phyloP scores from a whole-genome alignment of 2,113 vertebrate genomes.

The Prietella phreatophila region DNA sequence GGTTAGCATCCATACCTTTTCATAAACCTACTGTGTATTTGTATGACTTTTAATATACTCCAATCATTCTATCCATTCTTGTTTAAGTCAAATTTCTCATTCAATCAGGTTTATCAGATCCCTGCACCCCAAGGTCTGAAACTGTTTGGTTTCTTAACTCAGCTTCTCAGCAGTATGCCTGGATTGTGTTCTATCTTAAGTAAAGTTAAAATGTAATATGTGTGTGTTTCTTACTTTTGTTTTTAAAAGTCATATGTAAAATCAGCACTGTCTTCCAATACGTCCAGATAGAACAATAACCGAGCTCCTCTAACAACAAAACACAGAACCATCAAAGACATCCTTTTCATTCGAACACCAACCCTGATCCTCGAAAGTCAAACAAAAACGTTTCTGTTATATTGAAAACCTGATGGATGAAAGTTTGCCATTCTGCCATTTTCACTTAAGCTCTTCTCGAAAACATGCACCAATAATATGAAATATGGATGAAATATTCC shows the following conservation, averaged over 20 bases:
- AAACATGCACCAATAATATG: constrained; percentile 65
- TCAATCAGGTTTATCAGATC: background rate
- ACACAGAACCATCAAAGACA: background rate
- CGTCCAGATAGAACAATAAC: background rate
- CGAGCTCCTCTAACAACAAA: background rate
- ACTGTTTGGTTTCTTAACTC: background rate
- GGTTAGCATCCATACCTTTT: no score
- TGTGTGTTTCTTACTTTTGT: background rate
- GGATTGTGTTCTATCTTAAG: background rate
- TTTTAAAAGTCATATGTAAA: background rate
- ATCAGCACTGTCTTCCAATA: background rate
- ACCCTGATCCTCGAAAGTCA: background rate
- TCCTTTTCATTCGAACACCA: background rate
- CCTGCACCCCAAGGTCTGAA: background rate
- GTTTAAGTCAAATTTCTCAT: background rate
- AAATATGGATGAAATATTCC: constrained; percentile 59
- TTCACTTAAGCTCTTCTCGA: constrained; percentile 48
- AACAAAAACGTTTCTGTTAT: constrained; percentile 61
- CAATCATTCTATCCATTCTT: background rate
- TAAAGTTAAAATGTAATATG: background rate
- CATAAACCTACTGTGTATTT: no score
- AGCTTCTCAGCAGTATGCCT: background rate
- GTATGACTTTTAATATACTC: background rate
- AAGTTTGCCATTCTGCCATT: constrained; percentile 56
- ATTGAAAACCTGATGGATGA: constrained; percentile 58